Evolutionary conservation across 2,888 invertebrate genomes (phyloP).

Genomic region (Nowickia ferox): DNA sequence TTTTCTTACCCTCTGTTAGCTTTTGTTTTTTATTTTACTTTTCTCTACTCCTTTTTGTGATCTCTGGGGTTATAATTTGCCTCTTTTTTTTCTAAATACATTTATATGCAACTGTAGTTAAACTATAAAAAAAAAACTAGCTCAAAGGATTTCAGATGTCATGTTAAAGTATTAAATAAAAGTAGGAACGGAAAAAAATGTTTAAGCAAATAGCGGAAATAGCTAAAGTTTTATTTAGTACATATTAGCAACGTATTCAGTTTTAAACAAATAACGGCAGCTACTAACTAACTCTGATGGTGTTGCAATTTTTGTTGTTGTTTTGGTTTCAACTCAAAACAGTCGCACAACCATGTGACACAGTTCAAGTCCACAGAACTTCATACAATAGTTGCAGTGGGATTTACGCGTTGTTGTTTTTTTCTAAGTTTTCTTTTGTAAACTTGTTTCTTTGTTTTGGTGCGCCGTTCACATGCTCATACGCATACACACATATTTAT

Average conservation of each 20-base stretch:
- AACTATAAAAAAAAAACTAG: conserved; percentile 47
- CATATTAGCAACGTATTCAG: conserved; percentile 67
- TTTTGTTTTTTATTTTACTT: not conserved
- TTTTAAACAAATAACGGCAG: conserved; percentile 63
- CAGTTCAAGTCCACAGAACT: conserved; percentile 60
- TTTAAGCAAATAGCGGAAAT: conserved; percentile 70
- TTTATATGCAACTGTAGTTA: conserved; percentile 49
- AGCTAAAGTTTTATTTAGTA: conserved; percentile 65
- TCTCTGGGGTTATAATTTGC: conserved; percentile 37
- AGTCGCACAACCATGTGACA: conserved; percentile 56
- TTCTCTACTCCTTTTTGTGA: conserved; percentile 35
- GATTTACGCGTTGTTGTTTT: conserved; percentile 45
- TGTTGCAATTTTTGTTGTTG: conserved; percentile 41
- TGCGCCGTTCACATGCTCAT: not conserved
- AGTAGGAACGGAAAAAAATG: not conserved
- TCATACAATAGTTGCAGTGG: conserved; percentile 54
- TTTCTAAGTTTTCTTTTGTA: not conserved
- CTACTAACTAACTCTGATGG: conserved; percentile 39
- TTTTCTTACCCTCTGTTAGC: conserved; percentile 55
- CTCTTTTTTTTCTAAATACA: conserved; percentile 29
- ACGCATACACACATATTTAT: not conserved
- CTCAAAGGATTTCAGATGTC: conserved; percentile 69
- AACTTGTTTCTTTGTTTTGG: conserved; percentile 25
- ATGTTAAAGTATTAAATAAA: conserved; percentile 67
- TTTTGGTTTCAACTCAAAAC: conserved; percentile 52